Base-by-base conservation (phyloP, 1,140 invertebrate genomes). In the Formica selysi region DNA sequence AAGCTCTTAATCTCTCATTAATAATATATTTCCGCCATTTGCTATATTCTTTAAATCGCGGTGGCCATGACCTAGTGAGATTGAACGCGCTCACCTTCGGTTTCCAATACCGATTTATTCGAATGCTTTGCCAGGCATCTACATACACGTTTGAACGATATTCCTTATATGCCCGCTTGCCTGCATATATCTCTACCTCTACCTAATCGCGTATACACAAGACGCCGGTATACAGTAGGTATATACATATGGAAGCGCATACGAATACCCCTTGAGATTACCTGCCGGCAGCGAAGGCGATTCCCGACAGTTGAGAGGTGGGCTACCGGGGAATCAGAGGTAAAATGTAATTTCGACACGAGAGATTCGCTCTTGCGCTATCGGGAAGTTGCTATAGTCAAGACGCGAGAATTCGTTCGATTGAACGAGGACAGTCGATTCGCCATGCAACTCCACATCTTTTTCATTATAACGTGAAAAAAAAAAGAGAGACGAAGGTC, bases 11-110 rank as follows among this genome's bases (percentile, higher is more conserved):
- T 93, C 84, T 89, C 57, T 88, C 61, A 38, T 85, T 92, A 90
- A 92, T 93, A 90, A 91, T 93, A 92, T 92, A 93, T 93, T 90
- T 88, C 51, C 80, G 67, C 32, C 81, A 19, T 79, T 90, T 87
- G 80, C 79, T 87, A 76, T 48, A 48, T 73, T 89, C 65, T 91
- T 90, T 88, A 87, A 61, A 70, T 79, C 86, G 19, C 59, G 62
- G 16, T 70, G 91, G 76, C 91, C 89, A 76, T 90, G 91, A 88
- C 89, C 91, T 68, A 90, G 61, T 92, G 83, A 86, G 73, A 91
- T 89, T 44, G 54, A 81, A 44, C 26, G 54, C 64, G 41, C 48
- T 26, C 62, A 80, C 57, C 81, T 44, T 68, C 59, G 41, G 3
- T 61, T 74, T 51, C 51, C 36, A 59, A 86, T 80, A 68, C 44